A percentile compares a stretch with the other conserved stretches of the same genome.
These are phyloP conservation scores for Scartelaos histophorus DNA, from an alignment of 2,113 vertebrate species.

Conservation along the genomic window DNA sequence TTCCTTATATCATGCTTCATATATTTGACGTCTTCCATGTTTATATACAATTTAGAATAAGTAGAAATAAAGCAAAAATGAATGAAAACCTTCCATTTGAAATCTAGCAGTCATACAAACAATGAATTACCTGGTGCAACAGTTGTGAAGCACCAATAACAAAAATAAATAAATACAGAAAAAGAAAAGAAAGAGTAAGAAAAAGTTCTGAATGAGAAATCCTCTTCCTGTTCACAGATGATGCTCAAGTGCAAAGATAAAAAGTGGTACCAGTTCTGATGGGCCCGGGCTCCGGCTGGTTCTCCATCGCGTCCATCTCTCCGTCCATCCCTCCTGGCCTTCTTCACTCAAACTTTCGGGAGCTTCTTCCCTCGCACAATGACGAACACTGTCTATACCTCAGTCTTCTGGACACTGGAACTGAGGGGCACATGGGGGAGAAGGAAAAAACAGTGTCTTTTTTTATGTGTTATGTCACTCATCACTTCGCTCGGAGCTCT, in stretches of 20 bases:
- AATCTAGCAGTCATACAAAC: neutral
- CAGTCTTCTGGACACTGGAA: conserved; percentile 77
- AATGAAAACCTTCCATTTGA: neutral
- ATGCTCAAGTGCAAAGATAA: conserved; percentile 99
- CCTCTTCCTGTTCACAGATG: conserved; percentile 80
- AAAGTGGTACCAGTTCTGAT: conserved; percentile 99
- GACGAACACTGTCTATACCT: conserved; percentile 87
- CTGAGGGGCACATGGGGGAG: conserved; percentile 76
- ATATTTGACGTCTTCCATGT: no score
- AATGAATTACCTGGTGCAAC: neutral
- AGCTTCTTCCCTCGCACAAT: conserved; percentile 90
- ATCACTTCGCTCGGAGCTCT: conserved; percentile 48
- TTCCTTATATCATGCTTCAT: no score
- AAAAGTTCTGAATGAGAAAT: neutral
- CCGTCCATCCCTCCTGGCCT: conserved; percentile 68
- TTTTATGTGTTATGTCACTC: conserved; percentile 50
- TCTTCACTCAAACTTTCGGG: conserved; percentile 77
- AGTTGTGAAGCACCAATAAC: neutral
- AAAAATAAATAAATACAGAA: no score
- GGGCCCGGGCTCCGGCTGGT: conserved; percentile 49
- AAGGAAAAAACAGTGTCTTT: conserved; percentile 49
- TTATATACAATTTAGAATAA: no score
- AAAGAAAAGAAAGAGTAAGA: no score
- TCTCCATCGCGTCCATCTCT: conserved; percentile 73
- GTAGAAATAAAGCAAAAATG: no score